These are phyloP conservation scores for Bryconaethiops microstoma DNA, from an alignment of 2,797 vertebrate species.

Conservation along the genomic window DNA sequence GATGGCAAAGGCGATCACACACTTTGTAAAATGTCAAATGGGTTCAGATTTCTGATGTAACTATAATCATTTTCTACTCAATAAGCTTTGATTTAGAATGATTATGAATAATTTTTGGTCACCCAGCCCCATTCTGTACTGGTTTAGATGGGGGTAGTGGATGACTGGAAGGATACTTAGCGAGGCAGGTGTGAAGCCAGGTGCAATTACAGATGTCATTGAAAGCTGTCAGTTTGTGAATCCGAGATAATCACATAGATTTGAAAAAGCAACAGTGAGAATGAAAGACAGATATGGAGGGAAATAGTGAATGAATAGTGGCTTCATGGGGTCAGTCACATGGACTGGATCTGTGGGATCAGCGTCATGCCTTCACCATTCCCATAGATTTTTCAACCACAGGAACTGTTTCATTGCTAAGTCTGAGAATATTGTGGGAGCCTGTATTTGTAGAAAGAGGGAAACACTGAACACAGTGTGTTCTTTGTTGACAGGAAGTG, in stretches of 20 bases:
- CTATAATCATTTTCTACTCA: no score
- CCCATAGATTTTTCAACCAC: neutral
- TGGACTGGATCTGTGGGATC: conserved; percentile 11
- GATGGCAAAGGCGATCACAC: no score
- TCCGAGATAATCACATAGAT: conserved; percentile 18
- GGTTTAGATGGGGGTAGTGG: no score
- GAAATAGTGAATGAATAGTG: conserved; percentile 25
- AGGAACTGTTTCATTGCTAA: neutral
- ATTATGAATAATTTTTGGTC: no score
- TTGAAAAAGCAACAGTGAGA: conserved; percentile 4
- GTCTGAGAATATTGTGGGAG: neutral
- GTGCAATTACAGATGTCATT: conserved; percentile 40
- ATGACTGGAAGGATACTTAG: neutral
- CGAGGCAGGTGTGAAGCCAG: conserved; percentile 19
- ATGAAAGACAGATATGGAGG: conserved; percentile 21
- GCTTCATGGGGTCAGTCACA: neutral
- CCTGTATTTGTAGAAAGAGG: conserved; percentile 11
- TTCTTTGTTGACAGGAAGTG: conserved; percentile 42
- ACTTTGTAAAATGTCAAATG: no score
- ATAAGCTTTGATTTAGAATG: no score
- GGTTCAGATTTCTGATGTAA: no score
- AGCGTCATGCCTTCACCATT: neutral
- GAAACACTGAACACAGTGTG: conserved; percentile 12
- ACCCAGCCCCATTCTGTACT: no score
- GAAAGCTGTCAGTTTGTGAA: conserved; percentile 32